phyloP scores from a whole-genome alignment of 37 sponge, comb jelly and placozoan genomes.

The Theonella swinhoei region DNA sequence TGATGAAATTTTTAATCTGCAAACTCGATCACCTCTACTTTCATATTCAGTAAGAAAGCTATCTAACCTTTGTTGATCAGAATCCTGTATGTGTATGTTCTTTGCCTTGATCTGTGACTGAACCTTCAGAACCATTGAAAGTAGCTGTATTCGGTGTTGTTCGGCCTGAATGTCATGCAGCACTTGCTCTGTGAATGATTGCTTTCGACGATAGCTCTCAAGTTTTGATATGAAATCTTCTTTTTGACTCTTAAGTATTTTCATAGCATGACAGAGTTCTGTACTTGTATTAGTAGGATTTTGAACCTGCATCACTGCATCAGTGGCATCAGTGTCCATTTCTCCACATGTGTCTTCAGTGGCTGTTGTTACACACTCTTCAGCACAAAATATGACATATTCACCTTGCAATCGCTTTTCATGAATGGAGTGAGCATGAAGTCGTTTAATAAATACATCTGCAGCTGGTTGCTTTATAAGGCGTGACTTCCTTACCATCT shows the following conservation, averaged over 20 bases:
- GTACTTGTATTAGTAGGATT: no score
- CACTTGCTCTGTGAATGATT: background rate
- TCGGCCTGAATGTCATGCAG: background rate
- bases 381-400: background rate
- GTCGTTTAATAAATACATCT: no score
- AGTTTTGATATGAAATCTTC: background rate
- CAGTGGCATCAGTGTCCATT: background rate
- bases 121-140: background rate
- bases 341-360: background rate
- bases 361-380: background rate
- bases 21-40: background rate
- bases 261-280: no score
- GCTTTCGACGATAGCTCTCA: background rate
- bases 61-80: background rate
- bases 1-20: background rate
- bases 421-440: background rate
- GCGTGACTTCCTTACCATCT: background rate
- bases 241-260: background rate
- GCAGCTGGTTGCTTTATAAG: background rate
- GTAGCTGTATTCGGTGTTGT: background rate
- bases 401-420: background rate
- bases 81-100: background rate
- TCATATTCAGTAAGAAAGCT: background rate
- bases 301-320: background rate
- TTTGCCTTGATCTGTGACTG: background rate